These are phyloP conservation scores for Sialis lutaria DNA, from an alignment of 2,888 invertebrate genomes.

Conservation along the genomic window DNA sequence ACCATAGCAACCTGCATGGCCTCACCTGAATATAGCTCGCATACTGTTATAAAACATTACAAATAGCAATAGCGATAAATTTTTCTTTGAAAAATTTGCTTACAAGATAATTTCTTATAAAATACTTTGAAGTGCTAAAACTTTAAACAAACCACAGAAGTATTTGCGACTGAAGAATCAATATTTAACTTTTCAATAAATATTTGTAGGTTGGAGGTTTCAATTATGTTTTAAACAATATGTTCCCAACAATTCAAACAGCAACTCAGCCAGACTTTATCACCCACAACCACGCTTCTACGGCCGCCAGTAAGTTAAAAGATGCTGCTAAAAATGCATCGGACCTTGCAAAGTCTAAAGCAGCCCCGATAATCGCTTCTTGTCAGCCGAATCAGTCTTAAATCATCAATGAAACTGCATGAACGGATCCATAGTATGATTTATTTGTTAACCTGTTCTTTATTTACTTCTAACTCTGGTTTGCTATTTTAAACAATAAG, in stretches of 20 bases:
- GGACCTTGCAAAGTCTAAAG: slow-evolving; percentile 55
- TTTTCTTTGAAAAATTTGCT: no score
- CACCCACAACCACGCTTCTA: slow-evolving; percentile 11
- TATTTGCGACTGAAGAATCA: background rate
- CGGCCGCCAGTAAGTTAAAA: slow-evolving; percentile 39
- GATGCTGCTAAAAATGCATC: slow-evolving; percentile 67
- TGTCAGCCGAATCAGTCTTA: slow-evolving; percentile 21
- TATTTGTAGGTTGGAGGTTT: slow-evolving; percentile 48
- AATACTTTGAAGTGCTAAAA: no score
- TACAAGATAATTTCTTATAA: no score
- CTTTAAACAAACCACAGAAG: background rate
- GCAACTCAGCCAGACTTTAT: slow-evolving; percentile 16
- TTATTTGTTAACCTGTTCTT: no score
- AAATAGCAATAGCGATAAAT: no score
- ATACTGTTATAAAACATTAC: no score
- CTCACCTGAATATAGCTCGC: no score
- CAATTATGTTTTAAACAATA: slow-evolving; percentile 57
- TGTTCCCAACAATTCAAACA: slow-evolving; percentile 38
- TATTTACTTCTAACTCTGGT: no score
- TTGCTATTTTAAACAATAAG: no score
- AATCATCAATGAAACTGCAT: no score
- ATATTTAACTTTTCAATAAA: slow-evolving; percentile 1
- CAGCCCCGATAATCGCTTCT: slow-evolving; percentile 25
- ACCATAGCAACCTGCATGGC: no score
- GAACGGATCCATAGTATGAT: no score